A percentile compares a stretch with the other conserved stretches of the same genome.
Conservation (phyloP, 1,140 invertebrate species). For the Drosophila pseudoananassae region DNA sequence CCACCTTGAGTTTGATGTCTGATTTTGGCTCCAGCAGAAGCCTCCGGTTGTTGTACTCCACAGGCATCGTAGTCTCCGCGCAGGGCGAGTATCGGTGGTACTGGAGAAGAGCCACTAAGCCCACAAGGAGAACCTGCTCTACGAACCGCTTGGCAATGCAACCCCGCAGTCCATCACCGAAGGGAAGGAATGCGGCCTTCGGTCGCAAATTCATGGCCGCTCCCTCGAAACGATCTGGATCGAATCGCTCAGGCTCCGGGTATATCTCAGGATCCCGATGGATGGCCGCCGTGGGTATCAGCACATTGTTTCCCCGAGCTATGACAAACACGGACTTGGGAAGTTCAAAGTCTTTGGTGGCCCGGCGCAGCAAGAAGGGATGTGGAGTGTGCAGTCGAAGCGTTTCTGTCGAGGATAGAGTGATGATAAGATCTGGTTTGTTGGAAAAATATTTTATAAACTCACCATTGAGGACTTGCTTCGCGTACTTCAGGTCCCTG, state of each 20-base stretch:
- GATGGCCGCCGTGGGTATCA: conserved; percentile 86
- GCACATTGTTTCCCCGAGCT: conserved; percentile 84
- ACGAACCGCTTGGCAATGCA: conserved; percentile 87
- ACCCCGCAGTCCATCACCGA: conserved; percentile 85
- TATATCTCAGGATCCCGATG: conserved; percentile 88
- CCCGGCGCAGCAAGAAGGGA: conserved; percentile 85
- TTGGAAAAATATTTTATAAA: neutral
- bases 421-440: neutral
- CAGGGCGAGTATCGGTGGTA: conserved; percentile 74
- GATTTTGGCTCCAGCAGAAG: conserved; percentile 82
- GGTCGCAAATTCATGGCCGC: conserved; percentile 84
- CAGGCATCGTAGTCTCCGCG: conserved; percentile 72
- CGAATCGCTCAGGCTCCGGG: conserved; percentile 87
- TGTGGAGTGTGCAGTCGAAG: conserved; percentile 86
- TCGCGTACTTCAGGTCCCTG: conserved; percentile 85
- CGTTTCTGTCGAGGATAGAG: conserved; percentile 83
- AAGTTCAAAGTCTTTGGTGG: conserved; percentile 85
- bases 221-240: conserved; percentile 88
- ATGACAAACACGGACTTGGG: conserved; percentile 84
- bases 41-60: conserved; percentile 84
- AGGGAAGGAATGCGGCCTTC: conserved; percentile 87
- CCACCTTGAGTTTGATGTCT: conserved; percentile 59
- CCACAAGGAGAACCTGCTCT: conserved; percentile 86
- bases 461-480: conserved; percentile 86
- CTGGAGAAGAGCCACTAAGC: conserved; percentile 84